Evolutionary conservation across 2,113 vertebrate genomes (phyloP), one percentile per base, ranked within the genome.

Genomic region (Mungos mungo): DNA sequence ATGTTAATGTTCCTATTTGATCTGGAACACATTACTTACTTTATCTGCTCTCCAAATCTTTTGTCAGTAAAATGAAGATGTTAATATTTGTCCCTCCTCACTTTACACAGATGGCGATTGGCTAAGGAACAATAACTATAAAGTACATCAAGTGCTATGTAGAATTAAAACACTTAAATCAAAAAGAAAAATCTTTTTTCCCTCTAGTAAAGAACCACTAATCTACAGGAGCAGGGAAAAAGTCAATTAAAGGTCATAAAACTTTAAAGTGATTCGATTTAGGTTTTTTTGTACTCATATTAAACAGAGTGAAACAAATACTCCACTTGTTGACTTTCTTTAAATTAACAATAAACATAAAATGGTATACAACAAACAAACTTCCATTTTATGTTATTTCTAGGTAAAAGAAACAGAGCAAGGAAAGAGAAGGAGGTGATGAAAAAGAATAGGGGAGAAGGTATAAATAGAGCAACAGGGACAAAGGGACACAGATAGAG

Each of bases 81-180:
- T 65, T 68, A 89, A n/a, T 63, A 89, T 87, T 33, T 77, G 19
- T 35, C 66, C 21, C 93, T 93, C n/a, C 27, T 88, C 66, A 94
- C n/a, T 83, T 96, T 88, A 65, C 11, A 74, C 45, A 89, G 72
- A 66, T 27, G 68, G 81, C 57, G 92, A 82, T 47, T 88, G 71
- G 11, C 60, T 79, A 57, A 95, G 80, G 33, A 33, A 77, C 47
- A 90, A 80, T 83, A 84, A 95, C 79, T 63, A 84, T 80, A 95
- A 84, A 96, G 35, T 10, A 60, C 57, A 29, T 94, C 88, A 83
- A 71, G 33, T 86, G 82, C 84, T 82, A 31, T 72, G 45, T 83
- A 95, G 45, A 92, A 92, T 79, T 95, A 85, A 85, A 93, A 91
- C 41, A 88, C 27, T 93, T 92, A 88, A 93, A 71, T 96, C 50